Conservation (phyloP, 2,888 invertebrate genomes). For the Lamellibrachia satsuma region DNA sequence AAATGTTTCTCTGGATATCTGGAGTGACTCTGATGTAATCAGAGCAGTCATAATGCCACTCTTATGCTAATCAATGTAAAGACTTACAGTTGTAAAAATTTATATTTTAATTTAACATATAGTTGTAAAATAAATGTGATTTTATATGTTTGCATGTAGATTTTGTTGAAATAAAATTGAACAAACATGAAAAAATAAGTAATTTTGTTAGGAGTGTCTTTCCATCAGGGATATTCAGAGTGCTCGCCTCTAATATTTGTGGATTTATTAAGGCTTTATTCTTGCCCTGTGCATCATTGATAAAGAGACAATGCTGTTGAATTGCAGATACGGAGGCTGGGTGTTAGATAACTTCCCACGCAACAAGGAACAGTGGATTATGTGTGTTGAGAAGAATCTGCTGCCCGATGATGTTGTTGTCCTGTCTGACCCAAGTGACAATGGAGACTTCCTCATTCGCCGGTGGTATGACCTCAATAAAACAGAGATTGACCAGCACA, state of each 20-base stretch:
- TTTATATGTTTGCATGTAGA: too few relatives aligned
- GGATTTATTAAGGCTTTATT: neutral
- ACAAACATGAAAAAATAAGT: too few relatives aligned
- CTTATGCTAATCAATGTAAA: neutral
- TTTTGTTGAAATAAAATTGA: too few relatives aligned
- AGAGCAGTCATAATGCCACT: too few relatives aligned
- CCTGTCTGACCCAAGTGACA: conserved; percentile 57
- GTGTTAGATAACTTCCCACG: conserved; percentile 64
- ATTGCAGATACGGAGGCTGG: conserved; percentile 58
- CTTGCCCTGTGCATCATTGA: neutral
- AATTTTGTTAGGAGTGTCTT: too few relatives aligned
- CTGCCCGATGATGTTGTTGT: conserved; percentile 62
- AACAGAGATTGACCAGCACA: conserved; percentile 52
- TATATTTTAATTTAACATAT: neutral
- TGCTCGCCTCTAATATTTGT: neutral
- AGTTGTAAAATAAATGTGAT: neutral
- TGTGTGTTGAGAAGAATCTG: conserved; percentile 56
- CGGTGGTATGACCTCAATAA: conserved; percentile 57
- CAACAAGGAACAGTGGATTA: conserved; percentile 62
- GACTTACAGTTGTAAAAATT: neutral
- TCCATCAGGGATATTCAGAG: too few relatives aligned
- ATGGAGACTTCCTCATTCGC: conserved; percentile 53
- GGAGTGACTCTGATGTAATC: too few relatives aligned
- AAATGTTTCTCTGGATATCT: conserved; percentile 38
- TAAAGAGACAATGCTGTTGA: neutral